A percentile compares a stretch with the other conserved stretches of the same genome.
phyloP scores from a whole-genome alignment of 2,113 vertebrate species.

The Echinops telfairi region DNA sequence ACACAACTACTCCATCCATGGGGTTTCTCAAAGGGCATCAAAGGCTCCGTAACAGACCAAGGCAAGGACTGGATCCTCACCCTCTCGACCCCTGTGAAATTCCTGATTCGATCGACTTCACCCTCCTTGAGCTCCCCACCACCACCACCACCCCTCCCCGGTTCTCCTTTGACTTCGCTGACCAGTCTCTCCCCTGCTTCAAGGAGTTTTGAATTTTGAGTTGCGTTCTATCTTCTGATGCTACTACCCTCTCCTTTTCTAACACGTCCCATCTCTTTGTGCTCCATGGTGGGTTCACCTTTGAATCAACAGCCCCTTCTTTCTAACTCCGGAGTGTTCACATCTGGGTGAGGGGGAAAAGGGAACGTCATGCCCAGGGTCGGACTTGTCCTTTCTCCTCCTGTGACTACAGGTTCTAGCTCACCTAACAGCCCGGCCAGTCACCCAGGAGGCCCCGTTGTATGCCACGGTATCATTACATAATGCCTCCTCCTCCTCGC shows the following conservation, averaged over 20 bases:
- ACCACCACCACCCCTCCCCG: accelerated
- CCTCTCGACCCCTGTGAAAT: background rate
- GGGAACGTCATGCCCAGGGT: background rate
- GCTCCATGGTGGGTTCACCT: background rate
- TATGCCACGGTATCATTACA: background rate
- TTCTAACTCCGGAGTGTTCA: background rate
- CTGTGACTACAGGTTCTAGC: background rate
- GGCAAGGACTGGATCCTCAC: background rate
- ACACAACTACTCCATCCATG: background rate
- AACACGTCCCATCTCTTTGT: background rate
- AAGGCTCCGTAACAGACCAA: background rate
- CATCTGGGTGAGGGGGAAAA: background rate
- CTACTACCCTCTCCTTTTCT: background rate
- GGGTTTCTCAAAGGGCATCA: background rate
- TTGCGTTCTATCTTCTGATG: background rate
- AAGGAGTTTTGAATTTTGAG: background rate
- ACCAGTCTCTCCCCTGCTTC: background rate
- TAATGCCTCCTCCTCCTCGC: background rate
- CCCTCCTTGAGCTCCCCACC: background rate
- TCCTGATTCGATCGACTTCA: background rate
- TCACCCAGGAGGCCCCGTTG: background rate
- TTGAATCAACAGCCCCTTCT: background rate
- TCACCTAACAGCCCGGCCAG: background rate
- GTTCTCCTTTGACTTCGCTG: background rate
- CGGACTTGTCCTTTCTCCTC: background rate